These are phyloP conservation scores for Scaptomyza montana DNA, from an alignment of 1,140 invertebrate species.

Conservation along the genomic window DNA sequence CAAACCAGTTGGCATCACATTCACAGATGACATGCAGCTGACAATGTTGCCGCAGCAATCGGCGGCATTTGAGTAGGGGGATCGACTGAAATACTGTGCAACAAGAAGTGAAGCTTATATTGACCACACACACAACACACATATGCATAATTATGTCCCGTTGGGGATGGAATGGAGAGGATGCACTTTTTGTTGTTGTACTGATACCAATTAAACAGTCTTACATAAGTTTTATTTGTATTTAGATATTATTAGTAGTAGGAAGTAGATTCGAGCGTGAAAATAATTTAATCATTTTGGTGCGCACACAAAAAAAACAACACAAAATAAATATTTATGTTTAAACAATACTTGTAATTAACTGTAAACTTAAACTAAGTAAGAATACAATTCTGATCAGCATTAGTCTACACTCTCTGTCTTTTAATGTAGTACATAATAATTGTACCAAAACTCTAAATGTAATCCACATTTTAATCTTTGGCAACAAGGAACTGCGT, in stretches of 20 bases:
- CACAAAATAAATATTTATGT: slow-evolving; percentile 7
- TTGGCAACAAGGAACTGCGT: slow-evolving; percentile 39
- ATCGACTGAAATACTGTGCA: not conserved
- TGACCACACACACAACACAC: not conserved
- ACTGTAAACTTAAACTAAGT: slow-evolving; percentile 11
- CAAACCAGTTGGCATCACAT: slow-evolving; percentile 15
- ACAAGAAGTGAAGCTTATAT: not conserved
- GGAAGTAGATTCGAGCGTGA: slow-evolving; percentile 28
- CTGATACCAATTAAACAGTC: slow-evolving; percentile 34
- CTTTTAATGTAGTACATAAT: not conserved
- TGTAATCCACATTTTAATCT: slow-evolving; percentile 13
- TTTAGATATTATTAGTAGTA: slow-evolving; percentile 4
- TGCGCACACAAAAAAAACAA: not conserved
- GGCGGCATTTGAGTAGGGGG: slow-evolving; percentile 42
- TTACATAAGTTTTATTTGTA: slow-evolving; percentile 31
- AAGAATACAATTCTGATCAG: slow-evolving; percentile 29
- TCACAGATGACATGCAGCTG: slow-evolving; percentile 72
- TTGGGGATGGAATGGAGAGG: not conserved
- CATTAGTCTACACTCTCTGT: too few species aligned
- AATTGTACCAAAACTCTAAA: slow-evolving; percentile 15
- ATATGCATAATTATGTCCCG: not conserved
- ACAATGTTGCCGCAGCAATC: slow-evolving; percentile 34
- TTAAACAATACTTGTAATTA: slow-evolving; percentile 12
- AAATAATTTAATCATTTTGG: slow-evolving; percentile 24
- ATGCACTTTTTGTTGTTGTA: slow-evolving; percentile 17